These are phyloP conservation scores for Galerucella pusilla DNA, from an alignment of 2,888 invertebrate species.

Conservation along the genomic window DNA sequence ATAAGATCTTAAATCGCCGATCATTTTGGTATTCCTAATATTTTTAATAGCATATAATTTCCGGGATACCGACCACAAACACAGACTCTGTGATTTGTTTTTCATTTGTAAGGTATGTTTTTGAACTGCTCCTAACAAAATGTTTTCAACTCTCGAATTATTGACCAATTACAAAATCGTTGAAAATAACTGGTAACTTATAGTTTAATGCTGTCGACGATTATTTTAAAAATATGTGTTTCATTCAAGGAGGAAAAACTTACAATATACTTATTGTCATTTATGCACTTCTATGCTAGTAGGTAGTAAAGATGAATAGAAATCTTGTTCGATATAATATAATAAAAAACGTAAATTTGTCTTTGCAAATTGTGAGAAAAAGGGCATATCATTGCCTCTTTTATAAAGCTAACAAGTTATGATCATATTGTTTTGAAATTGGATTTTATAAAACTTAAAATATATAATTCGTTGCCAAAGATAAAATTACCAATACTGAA, in stretches of 20 bases:
- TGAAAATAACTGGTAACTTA: too few relatives aligned
- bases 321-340: neutral
- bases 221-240: slow-evolving; percentile 24
- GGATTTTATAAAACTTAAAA: neutral
- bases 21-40: neutral
- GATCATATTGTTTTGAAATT: neutral
- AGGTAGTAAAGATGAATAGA: neutral
- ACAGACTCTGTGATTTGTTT: neutral
- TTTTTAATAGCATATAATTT: neutral
- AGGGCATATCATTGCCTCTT: neutral
- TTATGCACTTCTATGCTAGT: neutral
- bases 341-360: neutral
- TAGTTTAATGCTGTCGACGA: neutral
- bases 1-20: slow-evolving; percentile 10
- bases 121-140: too few relatives aligned
- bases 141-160: too few relatives aligned
- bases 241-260: slow-evolving; percentile 15
- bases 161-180: too few relatives aligned
- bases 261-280: slow-evolving; percentile 10
- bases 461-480: neutral
- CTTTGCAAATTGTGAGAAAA: neutral
- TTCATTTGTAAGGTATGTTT: neutral
- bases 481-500: neutral
- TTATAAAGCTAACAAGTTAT: neutral
- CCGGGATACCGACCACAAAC: neutral